These are phyloP conservation scores for Melanotaenia boesemani DNA, from an alignment of 2,797 vertebrate genomes.

Conservation along the genomic window DNA sequence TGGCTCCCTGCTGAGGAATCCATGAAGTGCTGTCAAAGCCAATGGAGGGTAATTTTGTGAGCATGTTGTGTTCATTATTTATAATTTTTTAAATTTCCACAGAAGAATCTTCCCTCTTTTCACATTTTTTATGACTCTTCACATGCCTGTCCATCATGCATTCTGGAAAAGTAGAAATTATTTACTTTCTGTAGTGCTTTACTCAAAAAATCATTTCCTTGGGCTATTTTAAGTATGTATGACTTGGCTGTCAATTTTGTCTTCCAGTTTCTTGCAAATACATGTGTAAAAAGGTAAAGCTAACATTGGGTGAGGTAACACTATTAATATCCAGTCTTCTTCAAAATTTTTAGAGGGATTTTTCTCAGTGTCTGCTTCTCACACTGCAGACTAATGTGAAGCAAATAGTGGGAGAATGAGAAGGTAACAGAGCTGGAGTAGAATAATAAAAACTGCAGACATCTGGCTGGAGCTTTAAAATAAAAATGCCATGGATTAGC, in stretches of 20 bases:
- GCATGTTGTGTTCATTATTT: conserved; percentile 3
- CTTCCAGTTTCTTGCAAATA: conserved; percentile 22
- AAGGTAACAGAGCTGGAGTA: conserved; percentile 40
- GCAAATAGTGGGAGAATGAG: conserved; percentile 27
- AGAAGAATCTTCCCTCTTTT: neutral
- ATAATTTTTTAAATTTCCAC: conserved; percentile 10
- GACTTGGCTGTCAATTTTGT: conserved; percentile 9
- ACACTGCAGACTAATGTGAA: conserved; percentile 13
- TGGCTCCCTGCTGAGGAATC: conserved; percentile 57
- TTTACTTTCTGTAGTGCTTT: conserved; percentile 25
- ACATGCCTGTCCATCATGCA: conserved; percentile 10
- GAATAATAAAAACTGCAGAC: conserved; percentile 42
- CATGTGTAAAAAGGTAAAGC: neutral
- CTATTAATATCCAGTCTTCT: neutral
- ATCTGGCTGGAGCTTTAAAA: conserved; percentile 34
- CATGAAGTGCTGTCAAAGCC: conserved; percentile 38
- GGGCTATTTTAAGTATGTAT: conserved; percentile 43
- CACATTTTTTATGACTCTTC: conserved; percentile 35
- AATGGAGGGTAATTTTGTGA: conserved; percentile 33
- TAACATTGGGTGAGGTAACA: neutral
- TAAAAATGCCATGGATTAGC: neutral
- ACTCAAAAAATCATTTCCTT: conserved; percentile 26
- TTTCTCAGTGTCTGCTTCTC: conserved; percentile 11
- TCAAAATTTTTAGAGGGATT: neutral
- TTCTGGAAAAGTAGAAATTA: conserved; percentile 29